phyloP scores from a whole-genome alignment of 2,113 vertebrate genomes.

The Melospiza melodia region DNA sequence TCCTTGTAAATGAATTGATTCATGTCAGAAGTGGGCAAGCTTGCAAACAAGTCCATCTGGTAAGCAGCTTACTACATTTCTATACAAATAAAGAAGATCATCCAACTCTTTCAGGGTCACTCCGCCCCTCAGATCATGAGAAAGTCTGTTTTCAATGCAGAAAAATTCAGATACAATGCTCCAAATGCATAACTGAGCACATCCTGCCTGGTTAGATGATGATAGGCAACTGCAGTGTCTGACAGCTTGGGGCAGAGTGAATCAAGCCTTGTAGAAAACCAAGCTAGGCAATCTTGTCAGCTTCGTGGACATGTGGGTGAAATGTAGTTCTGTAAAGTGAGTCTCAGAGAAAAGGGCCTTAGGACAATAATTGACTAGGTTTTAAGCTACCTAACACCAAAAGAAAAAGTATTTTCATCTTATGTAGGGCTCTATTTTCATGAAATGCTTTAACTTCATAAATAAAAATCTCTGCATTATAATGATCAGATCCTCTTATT shows the following conservation, averaged over 20 bases:
- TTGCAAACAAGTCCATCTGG: slow-evolving; percentile 64
- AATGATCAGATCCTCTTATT: background rate
- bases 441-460: background rate
- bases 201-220: background rate
- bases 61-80: slow-evolving; percentile 51
- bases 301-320: background rate
- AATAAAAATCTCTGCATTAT: background rate
- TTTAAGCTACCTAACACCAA: background rate
- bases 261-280: background rate
- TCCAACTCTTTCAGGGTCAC: slow-evolving; percentile 37
- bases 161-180: background rate
- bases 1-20: slow-evolving; percentile 21
- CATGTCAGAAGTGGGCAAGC: slow-evolving; percentile 57
- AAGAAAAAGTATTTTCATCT: background rate
- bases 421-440: background rate
- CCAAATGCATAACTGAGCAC: background rate
- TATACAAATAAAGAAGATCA: slow-evolving; percentile 55
- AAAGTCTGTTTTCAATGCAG: slow-evolving; percentile 39
- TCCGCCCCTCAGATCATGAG: slow-evolving; percentile 32
- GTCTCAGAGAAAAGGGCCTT: background rate
- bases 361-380: background rate
- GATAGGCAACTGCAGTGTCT: background rate
- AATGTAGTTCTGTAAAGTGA: background rate
- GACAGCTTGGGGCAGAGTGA: background rate
- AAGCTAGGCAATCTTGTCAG: background rate